Evolutionary conservation across 2,888 invertebrate species (phyloP), one percentile per base, ranked within the genome.

Genomic region (Papilio demoleus): DNA sequence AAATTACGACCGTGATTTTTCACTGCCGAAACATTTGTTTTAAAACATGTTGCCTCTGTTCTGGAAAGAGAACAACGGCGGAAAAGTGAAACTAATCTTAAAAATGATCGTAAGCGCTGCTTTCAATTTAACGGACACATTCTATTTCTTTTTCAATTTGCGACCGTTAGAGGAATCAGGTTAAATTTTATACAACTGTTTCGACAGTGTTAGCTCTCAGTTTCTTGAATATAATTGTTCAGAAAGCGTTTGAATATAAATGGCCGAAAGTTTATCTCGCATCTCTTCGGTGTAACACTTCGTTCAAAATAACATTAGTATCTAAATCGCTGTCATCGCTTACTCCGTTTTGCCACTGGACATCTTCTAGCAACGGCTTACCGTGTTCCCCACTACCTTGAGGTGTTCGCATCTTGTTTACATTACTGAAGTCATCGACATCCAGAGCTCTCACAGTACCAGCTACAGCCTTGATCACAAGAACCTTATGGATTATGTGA

Each of bases 401-500:
- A 0, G 79, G 74, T 0, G 77, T 70, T 42, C 78, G 71, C 1
- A 70, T 70, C 8, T 77, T 76, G 9, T 68, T 74, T 8, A 81
- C 71, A 1, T 74, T 50, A 1, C 85, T 81, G 53, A 86, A 87
- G 67, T 86, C 81, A 14, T 87, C 83, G 0, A 76, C 70, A 38
- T 86, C 83, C 1, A 88, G 68, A 0, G 84, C 85, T 14, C 81
- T 76, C 14, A 87, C 86, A 0, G 85, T 80, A 0, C 88, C 86
- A 0, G 83, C 79, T 0, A 90, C 86, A 0, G 84, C 77, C 61
- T 78, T 83, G 67, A 91, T 90, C 45, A 88, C 75, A 19, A 86
- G 71, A 22, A 92, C 91, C 87, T 97, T 97, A 83, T 97, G 96
- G 66, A 95, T 85, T 38, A 98, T 95, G 85, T 99, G 99, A 62